Base-by-base conservation (phyloP, 2,113 vertebrate species). In the Corythornis madagascariensis region DNA sequence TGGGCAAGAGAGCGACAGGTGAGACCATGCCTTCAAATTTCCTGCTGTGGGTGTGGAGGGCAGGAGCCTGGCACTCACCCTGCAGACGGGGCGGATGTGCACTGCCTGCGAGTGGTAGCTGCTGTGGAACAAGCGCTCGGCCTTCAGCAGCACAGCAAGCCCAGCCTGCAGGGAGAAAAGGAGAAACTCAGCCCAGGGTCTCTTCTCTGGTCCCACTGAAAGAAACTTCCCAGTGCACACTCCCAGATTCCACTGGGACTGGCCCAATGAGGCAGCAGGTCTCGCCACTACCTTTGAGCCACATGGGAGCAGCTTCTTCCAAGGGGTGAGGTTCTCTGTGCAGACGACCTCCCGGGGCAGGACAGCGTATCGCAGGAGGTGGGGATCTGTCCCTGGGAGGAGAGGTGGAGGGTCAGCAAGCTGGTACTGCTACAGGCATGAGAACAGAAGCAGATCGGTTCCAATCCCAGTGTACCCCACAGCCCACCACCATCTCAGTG, bases 251-350 rank as follows among this genome's bases (percentile, higher is more conserved):
- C 18, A 26, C 3, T 2, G 0, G 25, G 18, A 50, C 11, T 1
- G 6, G 26, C 57, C 35, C 28, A 59, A 0, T 0, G 1, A 56
- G 5, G 70, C 81, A 52, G 59, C 33, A 83, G 33, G 55, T 55
- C 22, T 75, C 17, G 26, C 52, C 24, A 19, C 84, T 89, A 99
- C 99, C 98, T 99, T 99, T 50, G 99, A 99, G 42, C 99, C 98
- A 92, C 99, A 99, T 2, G 99, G 99, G 69, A 99, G 95, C 74
- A 99, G 98, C 83, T 99, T 99, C 97, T 99, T 99, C 99, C 99
- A 99, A 1, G 99, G 99, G 0, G 99, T 99, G 96, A 99, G 98
- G 97, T 99, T 99, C 96, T 99, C 99, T 1, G 99, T 99, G 97
- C 99, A 99, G 73, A 99, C 99, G 0, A 99, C 98, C 96, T 99